phyloP scores from a whole-genome alignment of 2,888 invertebrate genomes.

The Tipula lateralis region DNA sequence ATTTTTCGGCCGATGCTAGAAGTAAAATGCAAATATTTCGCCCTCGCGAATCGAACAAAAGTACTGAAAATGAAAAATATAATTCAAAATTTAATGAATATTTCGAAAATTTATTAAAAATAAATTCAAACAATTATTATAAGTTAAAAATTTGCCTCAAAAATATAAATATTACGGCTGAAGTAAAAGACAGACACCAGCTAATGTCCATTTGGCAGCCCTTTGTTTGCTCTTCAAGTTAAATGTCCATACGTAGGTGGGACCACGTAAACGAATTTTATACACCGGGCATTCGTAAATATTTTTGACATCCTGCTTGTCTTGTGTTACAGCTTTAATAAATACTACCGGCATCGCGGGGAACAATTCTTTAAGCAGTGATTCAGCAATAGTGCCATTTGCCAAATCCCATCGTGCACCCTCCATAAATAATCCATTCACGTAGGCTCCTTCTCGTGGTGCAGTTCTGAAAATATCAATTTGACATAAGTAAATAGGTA shows the following conservation, averaged over 20 bases:
- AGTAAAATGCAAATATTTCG: no score
- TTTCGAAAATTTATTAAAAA: not conserved
- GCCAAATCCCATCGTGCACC: conserved; percentile 89
- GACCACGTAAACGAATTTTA: conserved; percentile 81
- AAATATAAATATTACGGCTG: conserved; percentile 57
- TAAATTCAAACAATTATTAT: not conserved
- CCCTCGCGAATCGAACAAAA: not conserved
- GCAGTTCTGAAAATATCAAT: conserved; percentile 59
- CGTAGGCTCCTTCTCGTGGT: conserved; percentile 86
- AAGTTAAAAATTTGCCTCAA: not conserved
- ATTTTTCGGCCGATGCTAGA: no score
- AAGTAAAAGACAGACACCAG: conserved; percentile 81
- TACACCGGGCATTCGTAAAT: conserved; percentile 92
- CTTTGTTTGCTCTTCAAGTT: conserved; percentile 84
- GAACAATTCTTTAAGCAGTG: conserved; percentile 82
- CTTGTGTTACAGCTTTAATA: conserved; percentile 79
- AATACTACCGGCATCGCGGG: conserved; percentile 87
- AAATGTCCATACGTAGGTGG: conserved; percentile 93
- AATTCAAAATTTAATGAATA: not conserved
- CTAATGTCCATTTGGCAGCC: conserved; percentile 83
- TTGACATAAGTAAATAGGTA: no score
- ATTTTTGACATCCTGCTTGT: conserved; percentile 82
- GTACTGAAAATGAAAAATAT: no score
- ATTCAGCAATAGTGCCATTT: conserved; percentile 73
- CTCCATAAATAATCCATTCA: conserved; percentile 87